phyloP scores from a whole-genome alignment of 1,140 invertebrate genomes.

The Rhagoletis pomonella region DNA sequence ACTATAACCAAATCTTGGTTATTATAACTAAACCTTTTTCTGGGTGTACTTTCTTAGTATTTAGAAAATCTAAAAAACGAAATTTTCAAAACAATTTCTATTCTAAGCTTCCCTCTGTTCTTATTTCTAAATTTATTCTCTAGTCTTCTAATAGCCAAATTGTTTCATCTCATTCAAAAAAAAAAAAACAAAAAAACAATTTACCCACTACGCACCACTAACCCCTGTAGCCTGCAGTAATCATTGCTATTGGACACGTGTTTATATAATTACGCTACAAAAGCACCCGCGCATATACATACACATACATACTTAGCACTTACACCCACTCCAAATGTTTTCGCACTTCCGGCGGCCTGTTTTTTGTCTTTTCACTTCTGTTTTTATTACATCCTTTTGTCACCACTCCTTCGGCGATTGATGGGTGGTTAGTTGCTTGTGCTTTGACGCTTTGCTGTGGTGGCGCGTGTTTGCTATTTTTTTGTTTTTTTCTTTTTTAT shows the following conservation, averaged over 20 bases:
- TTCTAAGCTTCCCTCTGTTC: no score
- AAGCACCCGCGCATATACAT: no score
- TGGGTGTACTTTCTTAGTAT: no score
- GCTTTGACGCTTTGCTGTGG: not conserved
- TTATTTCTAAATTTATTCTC: no score
- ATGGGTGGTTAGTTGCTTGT: not conserved
- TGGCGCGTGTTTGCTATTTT: not conserved
- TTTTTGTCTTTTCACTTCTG: no score
- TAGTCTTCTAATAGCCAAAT: no score
- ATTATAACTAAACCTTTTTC: no score
- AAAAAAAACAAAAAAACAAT: not conserved
- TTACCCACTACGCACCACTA: not conserved
- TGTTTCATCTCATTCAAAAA: no score
- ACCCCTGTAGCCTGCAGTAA: not conserved
- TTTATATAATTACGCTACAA: slow-evolving; percentile 1
- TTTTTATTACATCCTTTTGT: not conserved
- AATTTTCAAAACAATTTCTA: no score
- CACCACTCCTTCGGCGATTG: not conserved
- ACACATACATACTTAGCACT: not conserved
- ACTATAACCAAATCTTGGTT: no score
- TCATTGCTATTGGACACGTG: not conserved
- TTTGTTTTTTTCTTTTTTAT: not conserved
- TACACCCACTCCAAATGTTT: not conserved
- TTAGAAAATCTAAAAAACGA: no score
- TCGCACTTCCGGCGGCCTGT: not conserved